Evolutionary conservation across 2,797 vertebrate genomes (phyloP), one percentile per base, ranked within the genome.

Genomic region (Gadopsis marmoratus): DNA sequence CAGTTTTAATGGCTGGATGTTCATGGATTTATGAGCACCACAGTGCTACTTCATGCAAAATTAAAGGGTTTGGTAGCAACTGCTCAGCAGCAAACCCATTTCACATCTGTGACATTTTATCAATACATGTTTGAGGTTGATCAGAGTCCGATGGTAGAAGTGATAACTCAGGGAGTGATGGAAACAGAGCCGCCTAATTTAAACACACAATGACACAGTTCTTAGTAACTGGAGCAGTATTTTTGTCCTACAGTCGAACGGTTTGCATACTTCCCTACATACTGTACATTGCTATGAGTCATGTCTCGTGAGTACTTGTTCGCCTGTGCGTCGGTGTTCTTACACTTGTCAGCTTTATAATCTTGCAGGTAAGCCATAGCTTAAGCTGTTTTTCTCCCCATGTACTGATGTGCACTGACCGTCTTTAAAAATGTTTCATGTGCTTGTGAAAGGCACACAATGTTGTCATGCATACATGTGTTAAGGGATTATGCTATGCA

Each of bases 401-500:
- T 77, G 31, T 76, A 53, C 13, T 45, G 5, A 74, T 78, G 78
- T 84, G 78, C 85, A 84, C 74, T 75, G 77, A 83, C 59, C 39
- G 81, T 84, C 48, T 59, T 75, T 76, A 51, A 58, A 8, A 69
- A 68, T 78, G 29, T 69, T 80, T 39, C 9, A 53, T 54, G 9
- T 76, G 81, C 79, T 79, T 54, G 59, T 83, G 51, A 59, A 41
- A 71, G 29, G 33, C 62, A 54, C 70, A n/a, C 48, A 43, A 69
- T 17, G 1, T 74, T 53, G n/a, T 74, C 63, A 67, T 72, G 29
- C 60, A 39, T 74, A 31, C 14, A 53, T 73, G 75, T 53, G 63
- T 86, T 47, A 81, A 87, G 77, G 60, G 76, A 79, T 82, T 82
- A 74, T 78, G 76, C 84, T 91, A 89, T 92, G 84, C 84, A 93